Percentiles rank a stretch among this genome's conserved stretches.
Conservation (phyloP, 23 tunicate species). For the Halocynthia aurantium region DNA sequence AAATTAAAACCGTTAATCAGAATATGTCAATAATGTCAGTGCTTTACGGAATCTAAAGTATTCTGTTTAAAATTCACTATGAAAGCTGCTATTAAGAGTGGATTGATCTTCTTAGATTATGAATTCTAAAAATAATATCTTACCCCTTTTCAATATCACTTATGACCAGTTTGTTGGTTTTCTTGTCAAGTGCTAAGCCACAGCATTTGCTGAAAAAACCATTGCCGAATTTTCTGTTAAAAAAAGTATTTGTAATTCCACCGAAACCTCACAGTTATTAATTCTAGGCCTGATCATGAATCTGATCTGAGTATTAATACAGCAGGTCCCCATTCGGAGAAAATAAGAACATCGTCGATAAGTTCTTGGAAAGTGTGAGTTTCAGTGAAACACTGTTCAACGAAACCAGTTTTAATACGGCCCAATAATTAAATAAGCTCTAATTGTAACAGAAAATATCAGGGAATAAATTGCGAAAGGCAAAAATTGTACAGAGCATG, state of each 20-base stretch:
- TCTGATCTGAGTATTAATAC: too few species aligned
- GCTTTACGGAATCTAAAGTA: too few species aligned
- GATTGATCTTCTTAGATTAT: background rate
- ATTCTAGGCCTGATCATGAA: too few species aligned
- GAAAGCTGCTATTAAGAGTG: too few species aligned
- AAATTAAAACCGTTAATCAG: too few species aligned
- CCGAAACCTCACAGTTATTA: background rate
- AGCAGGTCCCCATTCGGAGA: too few species aligned
- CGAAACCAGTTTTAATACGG: background rate
- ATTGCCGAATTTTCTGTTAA: conserved; percentile 32
- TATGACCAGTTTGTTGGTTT: conserved; percentile 29
- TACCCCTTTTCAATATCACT: conserved; percentile 44
- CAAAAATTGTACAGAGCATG: background rate
- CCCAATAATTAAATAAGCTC: background rate
- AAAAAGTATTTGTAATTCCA: background rate
- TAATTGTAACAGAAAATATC: background rate
- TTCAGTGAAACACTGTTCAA: background rate
- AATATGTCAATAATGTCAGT: too few species aligned
- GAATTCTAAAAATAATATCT: background rate
- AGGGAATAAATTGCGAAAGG: background rate
- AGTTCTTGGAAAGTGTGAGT: too few species aligned
- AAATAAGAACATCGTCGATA: too few species aligned
- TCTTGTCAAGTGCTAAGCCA: conserved; percentile 30
- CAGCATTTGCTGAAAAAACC: conserved; percentile 37
- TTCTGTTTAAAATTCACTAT: background rate